Evolutionary conservation across 2,888 invertebrate species (phyloP).

Genomic region (Antitype chi): DNA sequence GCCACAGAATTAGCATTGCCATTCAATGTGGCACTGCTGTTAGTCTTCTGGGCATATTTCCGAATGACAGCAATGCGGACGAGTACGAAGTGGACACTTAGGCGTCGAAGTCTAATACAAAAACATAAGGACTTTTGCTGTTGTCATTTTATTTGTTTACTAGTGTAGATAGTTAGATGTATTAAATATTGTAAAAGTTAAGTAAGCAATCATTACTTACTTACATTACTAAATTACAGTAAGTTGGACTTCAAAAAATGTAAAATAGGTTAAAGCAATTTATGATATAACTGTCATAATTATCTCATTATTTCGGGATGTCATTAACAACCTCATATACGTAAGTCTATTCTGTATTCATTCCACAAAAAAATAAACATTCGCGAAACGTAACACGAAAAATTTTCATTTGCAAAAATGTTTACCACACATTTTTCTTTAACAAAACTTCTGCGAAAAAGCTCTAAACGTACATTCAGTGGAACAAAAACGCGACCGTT

Average conservation of each 20-base stretch:
- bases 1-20: no score
- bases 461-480: constrained; percentile 60
- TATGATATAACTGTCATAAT: background rate
- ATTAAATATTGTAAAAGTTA: no score
- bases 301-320: background rate
- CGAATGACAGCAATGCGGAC: no score
- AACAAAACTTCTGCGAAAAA: constrained; percentile 45
- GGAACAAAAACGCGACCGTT: constrained; percentile 70
- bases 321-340: constrained; percentile 12
- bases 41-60: no score
- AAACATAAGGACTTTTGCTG: no score
- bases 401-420: constrained; percentile 50
- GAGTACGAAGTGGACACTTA: no score
- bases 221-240: background rate
- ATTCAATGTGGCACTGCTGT: no score
- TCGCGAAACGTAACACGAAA: constrained; percentile 24
- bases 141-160: no score
- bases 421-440: constrained; percentile 51
- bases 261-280: no score
- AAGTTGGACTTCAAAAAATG: background rate
- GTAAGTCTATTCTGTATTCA: constrained; percentile 23
- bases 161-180: no score
- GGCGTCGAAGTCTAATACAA: no score
- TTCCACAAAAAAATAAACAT: constrained; percentile 6
- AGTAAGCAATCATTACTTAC: no score